Evolutionary conservation across 2,113 vertebrate species (phyloP).

Genomic region (Salvator merianae): DNA sequence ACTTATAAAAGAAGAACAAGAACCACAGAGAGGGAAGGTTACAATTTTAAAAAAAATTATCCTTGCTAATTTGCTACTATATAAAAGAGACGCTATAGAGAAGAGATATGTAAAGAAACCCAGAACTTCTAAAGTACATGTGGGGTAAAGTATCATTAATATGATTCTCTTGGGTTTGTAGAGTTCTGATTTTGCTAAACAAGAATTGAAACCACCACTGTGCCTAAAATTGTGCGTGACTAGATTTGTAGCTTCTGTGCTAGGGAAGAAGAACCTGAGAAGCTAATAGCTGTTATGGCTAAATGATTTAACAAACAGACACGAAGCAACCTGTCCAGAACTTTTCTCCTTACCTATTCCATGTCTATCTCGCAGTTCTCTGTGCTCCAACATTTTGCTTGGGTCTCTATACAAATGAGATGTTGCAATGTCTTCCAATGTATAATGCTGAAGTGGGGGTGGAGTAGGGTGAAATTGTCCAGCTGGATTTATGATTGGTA

Average conservation of each 20-base stretch:
- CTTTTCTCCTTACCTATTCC: constrained; percentile 76
- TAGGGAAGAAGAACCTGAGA: background rate
- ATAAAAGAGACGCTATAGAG: no score
- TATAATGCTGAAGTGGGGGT: constrained; percentile 95
- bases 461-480: constrained; percentile 94
- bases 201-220: background rate
- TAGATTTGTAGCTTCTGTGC: background rate
- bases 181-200: background rate
- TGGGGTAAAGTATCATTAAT: no score
- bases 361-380: constrained; percentile 91
- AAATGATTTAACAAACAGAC: background rate
- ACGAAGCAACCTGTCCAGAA: no score
- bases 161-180: no score
- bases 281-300: background rate
- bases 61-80: no score
- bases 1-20: no score
- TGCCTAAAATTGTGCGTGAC: background rate
- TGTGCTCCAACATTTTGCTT: constrained; percentile 88
- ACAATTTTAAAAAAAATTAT: no score
- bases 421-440: constrained; percentile 92
- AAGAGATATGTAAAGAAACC: no score
- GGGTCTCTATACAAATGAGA: constrained; percentile 94
- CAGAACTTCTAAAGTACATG: no score
- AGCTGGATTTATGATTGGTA: constrained; percentile 81
- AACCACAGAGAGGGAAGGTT: no score